Evolutionary conservation across 2,113 vertebrate species (phyloP).

Genomic region (Lichenostomus cassidix): DNA sequence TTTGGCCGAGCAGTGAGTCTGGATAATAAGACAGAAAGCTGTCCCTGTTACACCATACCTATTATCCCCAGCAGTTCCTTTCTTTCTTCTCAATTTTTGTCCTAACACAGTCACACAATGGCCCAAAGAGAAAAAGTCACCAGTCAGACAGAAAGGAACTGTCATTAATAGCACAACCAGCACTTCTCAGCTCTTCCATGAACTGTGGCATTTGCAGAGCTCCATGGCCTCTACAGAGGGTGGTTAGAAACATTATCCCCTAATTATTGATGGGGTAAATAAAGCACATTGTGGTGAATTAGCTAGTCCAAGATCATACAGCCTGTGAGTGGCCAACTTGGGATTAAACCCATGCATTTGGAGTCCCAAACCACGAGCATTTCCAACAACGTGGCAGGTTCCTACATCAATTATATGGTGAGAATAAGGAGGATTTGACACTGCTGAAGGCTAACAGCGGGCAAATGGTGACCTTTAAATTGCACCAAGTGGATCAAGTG

Average conservation of each 20-base stretch:
- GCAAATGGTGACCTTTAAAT: neutral
- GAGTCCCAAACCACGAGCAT: neutral
- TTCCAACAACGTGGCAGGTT: neutral
- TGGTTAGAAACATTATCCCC: neutral
- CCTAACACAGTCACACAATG: neutral
- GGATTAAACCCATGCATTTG: neutral
- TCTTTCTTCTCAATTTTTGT: constrained; percentile 5
- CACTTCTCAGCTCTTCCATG: neutral
- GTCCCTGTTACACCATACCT: neutral
- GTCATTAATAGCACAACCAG: neutral
- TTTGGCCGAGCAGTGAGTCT: neutral
- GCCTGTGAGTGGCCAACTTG: neutral
- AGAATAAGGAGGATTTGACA: neutral
- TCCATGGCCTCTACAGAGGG: neutral
- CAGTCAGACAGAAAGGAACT: neutral
- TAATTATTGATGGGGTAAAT: neutral
- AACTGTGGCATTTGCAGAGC: neutral
- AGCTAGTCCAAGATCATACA: neutral
- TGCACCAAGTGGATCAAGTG: neutral
- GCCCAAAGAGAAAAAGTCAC: neutral
- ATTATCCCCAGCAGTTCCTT: neutral
- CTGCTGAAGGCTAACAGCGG: neutral
- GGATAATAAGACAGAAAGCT: neutral
- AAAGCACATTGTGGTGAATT: neutral
- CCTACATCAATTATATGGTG: neutral